Evolutionary conservation across 2,797 vertebrate genomes (phyloP), one percentile per base, ranked within the genome.

Genomic region (Toxotes lorentzi): DNA sequence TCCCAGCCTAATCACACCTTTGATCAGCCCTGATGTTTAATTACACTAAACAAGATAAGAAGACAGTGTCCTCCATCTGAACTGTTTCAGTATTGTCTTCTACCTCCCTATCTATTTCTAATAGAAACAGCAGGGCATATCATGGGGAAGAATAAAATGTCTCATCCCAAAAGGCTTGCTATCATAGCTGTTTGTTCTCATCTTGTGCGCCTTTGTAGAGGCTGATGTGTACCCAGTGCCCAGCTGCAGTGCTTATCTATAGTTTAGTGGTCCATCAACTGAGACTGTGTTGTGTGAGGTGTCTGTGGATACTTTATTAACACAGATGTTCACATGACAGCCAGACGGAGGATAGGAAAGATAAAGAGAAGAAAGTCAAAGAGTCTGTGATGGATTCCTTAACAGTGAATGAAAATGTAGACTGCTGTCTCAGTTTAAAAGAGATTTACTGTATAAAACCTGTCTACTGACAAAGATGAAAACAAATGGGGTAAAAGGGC

Each of bases 21-120:
- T 85, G 78, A 86, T 89, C 85, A 84, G 63, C 53, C 43, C 41
- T n/a, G 17, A 81, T 82, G 78, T 88, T 83, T 77, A 88, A 88
- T 88, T 82, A 83, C 73, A 54, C 78, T 23, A 67, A 88, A 81
- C 50, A 84, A 81, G 77, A 87, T 81, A 74, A 86, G 62, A 74
- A 86, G 62, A 53, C 27, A 0, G 0, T 35, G 62, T 83, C 69
- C 71, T 65, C 56, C 61, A 66, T 77, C 74, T 71, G 76, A 84
- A 76, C 73, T 59, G 17, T 54, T 73, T 60, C 50, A 50, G 60
- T 51, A 72, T 81, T 73, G 72, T 83, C 60, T 77, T 72, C 60
- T 19, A 12, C 60, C 60, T 21, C 54, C 54, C 23, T 77, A 56
- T 86, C 62, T 70, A 16, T 68, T 32, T 54, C 21, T 70, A 72